A percentile compares a stretch with the other conserved stretches of the same genome.
Evolutionary conservation across 2,888 invertebrate genomes (phyloP).

Genomic region (Harpagoxenus sublaevis): DNA sequence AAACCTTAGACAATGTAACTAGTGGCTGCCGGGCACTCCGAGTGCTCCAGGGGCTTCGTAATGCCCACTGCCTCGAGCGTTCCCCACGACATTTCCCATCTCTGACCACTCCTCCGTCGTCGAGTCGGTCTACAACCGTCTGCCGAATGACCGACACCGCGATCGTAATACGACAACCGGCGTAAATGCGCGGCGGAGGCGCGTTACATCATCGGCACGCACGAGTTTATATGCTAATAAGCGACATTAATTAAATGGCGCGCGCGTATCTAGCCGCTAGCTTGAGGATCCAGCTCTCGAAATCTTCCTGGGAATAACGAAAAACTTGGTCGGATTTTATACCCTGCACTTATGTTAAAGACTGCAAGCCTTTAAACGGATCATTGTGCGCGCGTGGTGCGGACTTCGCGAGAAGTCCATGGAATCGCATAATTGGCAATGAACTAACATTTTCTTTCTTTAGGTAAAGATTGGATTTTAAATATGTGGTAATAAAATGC

Average conservation of each 20-base stretch:
- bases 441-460: background rate
- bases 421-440: conserved; percentile 28
- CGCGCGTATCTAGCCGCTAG: conserved; percentile 71
- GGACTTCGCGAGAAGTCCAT: background rate
- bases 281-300: conserved; percentile 58
- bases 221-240: conserved; percentile 82
- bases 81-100: conserved; percentile 77
- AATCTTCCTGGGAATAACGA: conserved; percentile 60
- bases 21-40: conserved; percentile 75
- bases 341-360: conserved; percentile 18
- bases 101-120: conserved; percentile 69
- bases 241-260: conserved; percentile 80
- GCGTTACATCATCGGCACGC: conserved; percentile 74
- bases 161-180: conserved; percentile 57
- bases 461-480: background rate
- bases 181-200: conserved; percentile 52
- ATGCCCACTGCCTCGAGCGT: conserved; percentile 79
- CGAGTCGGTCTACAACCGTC: conserved; percentile 65
- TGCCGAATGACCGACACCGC: conserved; percentile 64
- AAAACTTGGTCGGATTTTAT: conserved; percentile 58
- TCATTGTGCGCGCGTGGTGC: conserved; percentile 32
- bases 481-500: background rate
- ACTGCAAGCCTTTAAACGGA: conserved; percentile 18
- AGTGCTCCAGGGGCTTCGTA: conserved; percentile 84
- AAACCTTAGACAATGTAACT: conserved; percentile 85